Percentiles rank a stretch among this genome's conserved stretches.
Evolutionary conservation across 2,888 invertebrate species (phyloP).

Genomic region (Eristalis tenax): DNA sequence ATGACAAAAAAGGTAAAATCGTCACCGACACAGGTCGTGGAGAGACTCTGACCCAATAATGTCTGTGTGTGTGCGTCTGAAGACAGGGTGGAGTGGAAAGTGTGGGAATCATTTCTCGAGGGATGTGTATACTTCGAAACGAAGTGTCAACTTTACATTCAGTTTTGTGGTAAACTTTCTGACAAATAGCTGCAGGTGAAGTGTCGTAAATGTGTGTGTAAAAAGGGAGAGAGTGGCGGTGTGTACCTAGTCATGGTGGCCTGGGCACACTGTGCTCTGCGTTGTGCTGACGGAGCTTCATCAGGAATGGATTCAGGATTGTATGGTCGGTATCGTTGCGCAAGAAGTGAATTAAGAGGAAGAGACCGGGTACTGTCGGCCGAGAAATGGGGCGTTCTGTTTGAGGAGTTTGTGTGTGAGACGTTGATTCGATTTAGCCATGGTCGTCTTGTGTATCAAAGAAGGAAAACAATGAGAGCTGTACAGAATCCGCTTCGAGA

Average conservation of each 20-base stretch:
- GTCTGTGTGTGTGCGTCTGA: not conserved
- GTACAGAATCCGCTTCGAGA: not conserved
- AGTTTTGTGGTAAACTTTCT: constrained; percentile 51
- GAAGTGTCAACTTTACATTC: constrained; percentile 59
- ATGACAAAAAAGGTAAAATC: constrained; percentile 11
- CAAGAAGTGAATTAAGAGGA: not conserved
- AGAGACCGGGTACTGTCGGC: not conserved
- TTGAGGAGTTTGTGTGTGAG: not conserved
- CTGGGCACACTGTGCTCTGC: not conserved
- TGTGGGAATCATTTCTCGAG: not conserved
- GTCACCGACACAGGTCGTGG: not conserved
- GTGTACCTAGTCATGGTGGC: not conserved
- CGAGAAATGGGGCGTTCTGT: constrained; percentile 3
- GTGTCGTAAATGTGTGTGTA: constrained; percentile 25
- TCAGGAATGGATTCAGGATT: not conserved
- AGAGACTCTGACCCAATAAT: not conserved
- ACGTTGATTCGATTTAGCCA: not conserved
- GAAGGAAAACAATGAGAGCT: not conserved
- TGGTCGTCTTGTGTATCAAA: constrained; percentile 7
- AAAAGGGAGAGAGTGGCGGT: not conserved
- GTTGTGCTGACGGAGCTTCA: not conserved
- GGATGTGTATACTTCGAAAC: constrained; percentile 26
- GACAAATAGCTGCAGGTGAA: constrained; percentile 42
- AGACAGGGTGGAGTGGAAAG: not conserved
- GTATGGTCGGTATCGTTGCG: not conserved